Percentiles rank a stretch among this genome's conserved stretches.
Conservation (phyloP, 2,888 invertebrate genomes). For the Acleris laterana region DNA sequence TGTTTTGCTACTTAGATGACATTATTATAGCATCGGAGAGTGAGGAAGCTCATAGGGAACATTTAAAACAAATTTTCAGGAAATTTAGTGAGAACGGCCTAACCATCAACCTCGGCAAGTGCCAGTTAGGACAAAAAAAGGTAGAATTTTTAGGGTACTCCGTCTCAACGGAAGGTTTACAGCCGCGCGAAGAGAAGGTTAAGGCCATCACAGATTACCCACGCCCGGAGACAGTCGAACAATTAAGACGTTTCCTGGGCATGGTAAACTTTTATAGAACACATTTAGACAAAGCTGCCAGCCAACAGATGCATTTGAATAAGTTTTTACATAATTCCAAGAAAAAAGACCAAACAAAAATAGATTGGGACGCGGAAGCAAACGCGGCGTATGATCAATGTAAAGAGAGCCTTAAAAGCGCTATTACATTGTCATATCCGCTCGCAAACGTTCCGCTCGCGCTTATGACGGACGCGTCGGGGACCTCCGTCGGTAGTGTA, state of each 20-base stretch:
- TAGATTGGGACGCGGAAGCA: background rate
- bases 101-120: too few relatives aligned
- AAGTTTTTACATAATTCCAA: background rate
- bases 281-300: too few relatives aligned
- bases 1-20: too few relatives aligned
- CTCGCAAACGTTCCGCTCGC: conserved; percentile 17
- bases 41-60: too few relatives aligned
- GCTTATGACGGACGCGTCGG: conserved; percentile 42
- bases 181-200: too few relatives aligned
- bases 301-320: background rate
- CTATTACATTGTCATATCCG: conserved; percentile 30
- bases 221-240: background rate
- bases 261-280: background rate
- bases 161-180: too few relatives aligned
- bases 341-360: background rate
- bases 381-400: background rate
- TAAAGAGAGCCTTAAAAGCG: conserved; percentile 2
- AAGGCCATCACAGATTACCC: too few relatives aligned
- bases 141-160: too few relatives aligned
- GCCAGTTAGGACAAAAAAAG: too few relatives aligned
- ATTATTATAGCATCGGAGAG: too few relatives aligned
- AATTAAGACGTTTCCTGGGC: background rate
- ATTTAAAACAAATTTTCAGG: too few relatives aligned
- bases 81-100: too few relatives aligned
- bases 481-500: conserved; percentile 39